A percentile compares a stretch with the other conserved stretches of the same genome.
These are phyloP conservation scores for Mustela nigripes DNA, from an alignment of 2,113 vertebrate species.

Conservation along the genomic window DNA sequence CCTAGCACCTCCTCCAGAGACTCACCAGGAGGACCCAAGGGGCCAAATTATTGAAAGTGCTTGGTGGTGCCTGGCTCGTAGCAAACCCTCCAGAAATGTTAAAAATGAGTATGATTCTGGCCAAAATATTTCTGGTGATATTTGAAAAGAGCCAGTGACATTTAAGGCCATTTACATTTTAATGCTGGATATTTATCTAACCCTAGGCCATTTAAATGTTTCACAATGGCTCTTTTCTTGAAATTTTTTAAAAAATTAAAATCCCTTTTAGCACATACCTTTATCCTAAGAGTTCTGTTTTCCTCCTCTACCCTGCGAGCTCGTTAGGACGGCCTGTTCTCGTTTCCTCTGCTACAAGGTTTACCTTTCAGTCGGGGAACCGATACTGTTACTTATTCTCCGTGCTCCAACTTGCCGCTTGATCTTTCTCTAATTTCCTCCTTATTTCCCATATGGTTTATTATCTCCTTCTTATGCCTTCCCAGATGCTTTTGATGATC, in stretches of 20 bases:
- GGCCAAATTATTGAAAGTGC: neutral
- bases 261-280: neutral
- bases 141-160: neutral
- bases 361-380: neutral
- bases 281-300: neutral
- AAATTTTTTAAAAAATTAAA: neutral
- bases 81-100: neutral
- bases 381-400: neutral
- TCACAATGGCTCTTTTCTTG: neutral
- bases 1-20: neutral
- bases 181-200: neutral
- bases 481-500: neutral
- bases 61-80: neutral
- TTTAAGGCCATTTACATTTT: neutral
- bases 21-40: neutral
- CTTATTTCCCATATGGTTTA: neutral
- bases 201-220: neutral
- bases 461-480: neutral
- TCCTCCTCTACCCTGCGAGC: neutral
- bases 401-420: fast-evolving
- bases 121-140: neutral
- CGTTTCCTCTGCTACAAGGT: neutral
- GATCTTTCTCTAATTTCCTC: neutral
- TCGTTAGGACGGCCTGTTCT: fast-evolving
- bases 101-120: neutral